Percentiles rank a stretch among this genome's conserved stretches.
These are phyloP conservation scores for Agelaius tricolor DNA, from an alignment of 2,113 vertebrate genomes.

Conservation along the genomic window DNA sequence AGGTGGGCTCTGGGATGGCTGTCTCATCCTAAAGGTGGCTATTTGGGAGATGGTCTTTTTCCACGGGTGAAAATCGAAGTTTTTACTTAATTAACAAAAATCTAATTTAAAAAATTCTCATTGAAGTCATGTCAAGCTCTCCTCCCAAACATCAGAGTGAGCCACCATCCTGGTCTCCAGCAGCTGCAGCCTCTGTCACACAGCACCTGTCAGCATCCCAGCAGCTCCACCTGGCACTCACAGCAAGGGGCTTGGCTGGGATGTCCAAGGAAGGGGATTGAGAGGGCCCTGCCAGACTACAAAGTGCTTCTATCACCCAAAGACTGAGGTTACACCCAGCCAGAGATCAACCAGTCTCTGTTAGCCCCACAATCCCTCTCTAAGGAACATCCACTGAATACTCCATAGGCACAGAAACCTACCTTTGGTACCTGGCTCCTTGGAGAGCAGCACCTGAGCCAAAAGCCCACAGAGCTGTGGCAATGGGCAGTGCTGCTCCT, in stretches of 20 bases:
- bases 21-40: not conserved
- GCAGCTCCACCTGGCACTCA: not conserved
- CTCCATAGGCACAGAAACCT: not conserved
- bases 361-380: not conserved
- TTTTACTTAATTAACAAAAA: not conserved
- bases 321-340: not conserved
- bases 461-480: accelerated
- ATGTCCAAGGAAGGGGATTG: not conserved
- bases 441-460: not conserved
- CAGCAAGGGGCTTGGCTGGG: not conserved
- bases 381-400: not conserved
- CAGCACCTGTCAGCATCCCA: not conserved
- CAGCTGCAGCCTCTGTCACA: not conserved
- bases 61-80: not conserved
- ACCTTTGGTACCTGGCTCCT: not conserved
- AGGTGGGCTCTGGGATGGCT: not conserved
- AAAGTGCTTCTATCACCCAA: not conserved
- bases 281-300: not conserved
- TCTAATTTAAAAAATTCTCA: not conserved
- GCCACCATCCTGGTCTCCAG: not conserved
- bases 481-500: not conserved
- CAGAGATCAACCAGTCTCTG: not conserved
- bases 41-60: not conserved
- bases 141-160: not conserved
- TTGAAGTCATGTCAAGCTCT: not conserved